Base-by-base conservation (phyloP, 2,797 vertebrate genomes). In the Molossus alvarezi region DNA sequence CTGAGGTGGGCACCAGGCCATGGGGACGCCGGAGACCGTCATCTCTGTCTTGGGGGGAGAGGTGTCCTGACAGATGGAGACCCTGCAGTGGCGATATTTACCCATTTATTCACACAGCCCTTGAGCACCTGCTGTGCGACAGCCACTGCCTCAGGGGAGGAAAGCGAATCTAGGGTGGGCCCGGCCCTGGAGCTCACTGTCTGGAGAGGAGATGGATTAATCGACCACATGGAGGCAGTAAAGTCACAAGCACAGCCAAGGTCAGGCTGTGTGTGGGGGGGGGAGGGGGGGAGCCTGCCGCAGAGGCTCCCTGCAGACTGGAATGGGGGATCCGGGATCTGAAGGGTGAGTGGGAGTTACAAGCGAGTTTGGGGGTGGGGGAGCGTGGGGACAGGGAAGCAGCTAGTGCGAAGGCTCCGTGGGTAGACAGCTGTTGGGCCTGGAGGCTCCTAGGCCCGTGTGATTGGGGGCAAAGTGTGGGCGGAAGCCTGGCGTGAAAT, bases 191-290 rank as follows among this genome's bases (percentile, higher is more conserved):
- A 69, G 33, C 75, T 81, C 57, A 7, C 6, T 4, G 27, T n/a
- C 13, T 14, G 45, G 18, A 85, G 0, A 3, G 3, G 13, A 79
- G 58, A 41, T 65, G n/a, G 27, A 20, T 10, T n/a, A 27, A 25
- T 55, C 27, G 11, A 1, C n/a, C 21, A 45, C 29, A 27, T 29
- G 5, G 48, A 17, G 55, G 45, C 11, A 20, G 2, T 17, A 2
- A 33, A 33, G 25, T 37, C 9, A 6, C 10, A 14, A 6, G 27
- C 33, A 17, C 53, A 27, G 12, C 6, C 3, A 37, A 62, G 23
- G n/a, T 14, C 2, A 11, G 2, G 0, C 3, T 3, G 5, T 7
- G 25, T 33, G 33, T 33, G 33, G 33, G 33, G 33, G 33, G 33
- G 33, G 33, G 33, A 3, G 3, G 33, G 2, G 33, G 33, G 33